Percentiles rank a stretch among this genome's conserved stretches.
phyloP scores from a whole-genome alignment of 2,888 invertebrate species.

The Scaptodrosophila latifasciaeformis region DNA sequence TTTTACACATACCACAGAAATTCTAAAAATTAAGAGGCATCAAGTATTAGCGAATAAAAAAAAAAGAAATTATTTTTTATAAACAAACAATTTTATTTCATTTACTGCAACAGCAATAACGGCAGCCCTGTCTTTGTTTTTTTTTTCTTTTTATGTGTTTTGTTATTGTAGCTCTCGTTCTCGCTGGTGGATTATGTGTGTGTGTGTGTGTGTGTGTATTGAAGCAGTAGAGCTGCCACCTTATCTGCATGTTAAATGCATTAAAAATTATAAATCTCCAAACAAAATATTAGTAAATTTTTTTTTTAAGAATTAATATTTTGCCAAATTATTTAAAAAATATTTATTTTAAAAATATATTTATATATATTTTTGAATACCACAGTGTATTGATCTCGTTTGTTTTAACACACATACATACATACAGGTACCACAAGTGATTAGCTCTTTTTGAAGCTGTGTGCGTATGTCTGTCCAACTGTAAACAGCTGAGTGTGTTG shows the following conservation, averaged over 20 bases:
- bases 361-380: constrained; percentile 9
- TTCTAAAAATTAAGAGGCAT: constrained; percentile 13
- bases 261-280: neutral
- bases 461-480: constrained; percentile 21
- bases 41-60: constrained; percentile 1
- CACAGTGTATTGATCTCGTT: too few relatives aligned
- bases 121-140: constrained; percentile 50
- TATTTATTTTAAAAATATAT: neutral
- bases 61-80: constrained; percentile 2
- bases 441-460: constrained; percentile 18
- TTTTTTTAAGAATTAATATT: neutral
- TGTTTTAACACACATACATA: too few relatives aligned
- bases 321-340: neutral
- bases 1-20: constrained; percentile 4
- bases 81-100: constrained; percentile 16
- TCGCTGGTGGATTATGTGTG: constrained; percentile 3
- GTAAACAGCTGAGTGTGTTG: constrained; percentile 56
- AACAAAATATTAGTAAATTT: neutral
- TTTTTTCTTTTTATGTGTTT: constrained; percentile 44
- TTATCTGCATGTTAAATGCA: constrained; percentile 1
- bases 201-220: too few relatives aligned
- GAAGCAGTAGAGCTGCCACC: constrained; percentile 26
- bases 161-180: constrained; percentile 13
- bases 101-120: constrained; percentile 13
- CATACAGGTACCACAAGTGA: too few relatives aligned